Evolutionary conservation across 2,797 vertebrate species (phyloP), one percentile per base, ranked within the genome.

Genomic region (Pyrocephalus nanus): DNA sequence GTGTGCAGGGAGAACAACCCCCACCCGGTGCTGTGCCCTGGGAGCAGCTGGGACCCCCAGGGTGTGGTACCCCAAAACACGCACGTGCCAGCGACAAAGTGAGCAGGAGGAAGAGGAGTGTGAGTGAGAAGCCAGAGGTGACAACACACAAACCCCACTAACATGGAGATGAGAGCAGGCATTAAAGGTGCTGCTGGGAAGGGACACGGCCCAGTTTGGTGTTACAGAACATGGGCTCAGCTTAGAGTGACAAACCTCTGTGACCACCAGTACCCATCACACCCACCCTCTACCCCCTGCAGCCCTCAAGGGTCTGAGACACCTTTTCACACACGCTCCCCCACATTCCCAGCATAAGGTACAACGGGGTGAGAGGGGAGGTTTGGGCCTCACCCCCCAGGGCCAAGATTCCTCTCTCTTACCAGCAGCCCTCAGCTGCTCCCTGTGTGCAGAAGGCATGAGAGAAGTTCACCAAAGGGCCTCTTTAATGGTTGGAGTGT

Each of bases 401-500:
- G 25, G 47, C 50, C 26, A 42, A 10, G 15, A 15, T 13, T 1
- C 3, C 25, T 45, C 45, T 47, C 47, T 45, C 53, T 36, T 57
- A 40, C 17, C 38, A 71, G 29, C 43, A 75, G 60, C 66, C 20
- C 50, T 18, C 9, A 38, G 58, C 26, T 11, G 1, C 32, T 57
- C 40, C 75, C 32, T 4, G 0, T 32, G 51, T 29, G 40, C 45
- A 67, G 69, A 84, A 72, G 58, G 65, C 42, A 81, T 6, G 4
- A 64, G 87, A 16, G 9, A 57, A 40, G 26, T 67, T 75, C 51
- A 88, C 8, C 48, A 86, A 87, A 86, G 74, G 87, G 45, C 43
- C 14, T 90, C 94, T 97, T 97, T 97, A 95, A 81, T 38, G 29
- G 58, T 70, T 38, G 67, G 43, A 11, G 80, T 38, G 38, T 62